Percentiles rank a stretch among this genome's conserved stretches.
Evolutionary conservation across 2,888 invertebrate genomes (phyloP).

Genomic region (Ophonus ardosiacus): DNA sequence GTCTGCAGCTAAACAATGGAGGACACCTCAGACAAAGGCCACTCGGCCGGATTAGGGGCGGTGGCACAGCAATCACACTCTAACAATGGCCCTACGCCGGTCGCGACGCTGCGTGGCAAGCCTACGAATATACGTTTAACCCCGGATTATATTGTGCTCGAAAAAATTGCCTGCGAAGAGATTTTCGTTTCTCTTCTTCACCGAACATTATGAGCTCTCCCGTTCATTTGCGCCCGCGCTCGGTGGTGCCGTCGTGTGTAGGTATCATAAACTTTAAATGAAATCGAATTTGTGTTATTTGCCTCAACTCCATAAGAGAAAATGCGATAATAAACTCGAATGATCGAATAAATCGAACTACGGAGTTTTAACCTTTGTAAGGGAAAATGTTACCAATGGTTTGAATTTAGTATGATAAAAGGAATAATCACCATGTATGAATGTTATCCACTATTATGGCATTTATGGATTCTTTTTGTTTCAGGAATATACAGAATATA

Average conservation of each 20-base stretch:
- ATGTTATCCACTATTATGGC: no score
- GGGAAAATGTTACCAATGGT: background rate
- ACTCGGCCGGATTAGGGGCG: slow-evolving; percentile 60
- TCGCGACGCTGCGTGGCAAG: slow-evolving; percentile 50
- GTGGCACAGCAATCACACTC: slow-evolving; percentile 41
- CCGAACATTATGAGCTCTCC: slow-evolving; percentile 22
- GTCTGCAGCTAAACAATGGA: slow-evolving; percentile 55
- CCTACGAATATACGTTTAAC: slow-evolving; percentile 60
- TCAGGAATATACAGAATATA: no score
- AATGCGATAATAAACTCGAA: background rate
- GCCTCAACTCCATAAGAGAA: background rate
- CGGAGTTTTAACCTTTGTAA: background rate
- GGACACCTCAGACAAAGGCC: slow-evolving; percentile 62
- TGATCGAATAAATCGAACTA: background rate
- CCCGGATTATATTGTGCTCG: slow-evolving; percentile 53
- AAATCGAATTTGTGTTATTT: slow-evolving; percentile 29
- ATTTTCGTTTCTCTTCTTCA: slow-evolving; percentile 51
- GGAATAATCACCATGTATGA: no score
- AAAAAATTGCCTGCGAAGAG: slow-evolving; percentile 56
- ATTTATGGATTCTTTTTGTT: no score
- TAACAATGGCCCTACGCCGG: slow-evolving; percentile 26
- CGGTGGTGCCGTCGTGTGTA: background rate
- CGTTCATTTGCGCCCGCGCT: slow-evolving; percentile 3
- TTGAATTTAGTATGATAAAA: background rate
- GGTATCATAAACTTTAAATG: slow-evolving; percentile 26